Evolutionary conservation across 1,140 invertebrate genomes (phyloP), one percentile per base, ranked within the genome.

Genomic region (Leptonema lineaticorne): DNA sequence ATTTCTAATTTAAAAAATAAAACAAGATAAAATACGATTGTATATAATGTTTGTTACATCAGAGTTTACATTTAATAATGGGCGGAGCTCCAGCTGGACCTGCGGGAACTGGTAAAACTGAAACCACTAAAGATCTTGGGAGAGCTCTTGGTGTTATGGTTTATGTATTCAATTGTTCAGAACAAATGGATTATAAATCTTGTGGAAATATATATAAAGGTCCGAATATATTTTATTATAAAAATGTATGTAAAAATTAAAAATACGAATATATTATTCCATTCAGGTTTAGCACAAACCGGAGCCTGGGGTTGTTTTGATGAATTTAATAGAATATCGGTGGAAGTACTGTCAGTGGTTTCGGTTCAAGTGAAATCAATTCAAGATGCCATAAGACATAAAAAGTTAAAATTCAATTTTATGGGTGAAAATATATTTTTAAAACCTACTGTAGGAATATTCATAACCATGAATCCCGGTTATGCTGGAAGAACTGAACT

Each of bases 231-330:
- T n/a, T n/a, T n/a, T n/a, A n/a, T n/a, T n/a, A n/a, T n/a, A n/a
- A n/a, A n/a, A n/a, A n/a, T n/a, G n/a, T n/a, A n/a, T n/a, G n/a
- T n/a, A n/a, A n/a, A n/a, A n/a, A n/a, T n/a, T n/a, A n/a, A n/a
- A n/a, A n/a, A n/a, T n/a, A n/a, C n/a, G n/a, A n/a, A n/a, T n/a
- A n/a, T n/a, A n/a, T n/a, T n/a, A n/a, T 26, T 8, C n/a, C 45
- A 9, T 66, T 64, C 30, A 82, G 93, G 87, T 14, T 79, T 97
- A 22, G 88, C 93, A 1, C 93, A 96, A 79, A 93, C 93, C 8
- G 95, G 95, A n/a, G 92, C 93, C 6, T 97, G 94, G 94, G 94
- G 94, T 22, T 96, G 94, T 76, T 97, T 97, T 80, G 94, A 97
- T 78, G 94, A 97, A 78, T 97, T 97, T 77, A 97, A 97, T 81